Base-by-base conservation (phyloP, 2,888 invertebrate genomes). In the Baronia brevicornis region DNA sequence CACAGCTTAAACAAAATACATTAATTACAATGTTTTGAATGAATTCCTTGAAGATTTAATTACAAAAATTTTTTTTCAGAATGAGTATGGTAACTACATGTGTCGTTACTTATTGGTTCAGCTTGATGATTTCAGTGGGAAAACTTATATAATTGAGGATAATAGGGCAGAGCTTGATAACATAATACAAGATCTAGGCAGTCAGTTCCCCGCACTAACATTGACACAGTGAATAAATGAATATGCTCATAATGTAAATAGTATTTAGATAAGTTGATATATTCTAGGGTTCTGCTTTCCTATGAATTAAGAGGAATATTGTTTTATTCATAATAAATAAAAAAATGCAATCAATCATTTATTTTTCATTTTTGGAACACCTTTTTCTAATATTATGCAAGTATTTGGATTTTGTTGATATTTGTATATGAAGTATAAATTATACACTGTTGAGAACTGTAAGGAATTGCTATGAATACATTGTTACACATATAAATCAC, bases 61-160 rank as follows among this genome's bases (percentile, higher is more conserved):
- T n/a, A n/a, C n/a, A n/a, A n/a, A n/a, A n/a, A n/a, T n/a, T 28
- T 44, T 48, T 39, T 58, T 89, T 82, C 77, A 96, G 95, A 89
- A 91, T 75, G 86, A 90, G 18, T 84, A 86, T 51, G 92, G 93
- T 0, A 87, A 91, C 41, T 94, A 90, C 58, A 88, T 91, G 46
- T 96, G 94, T 63, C 87, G 93, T 43, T 96, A 95, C 62, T 66
- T 97, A 30, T 88, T 94, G 56, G 92, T 95, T 2, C 91, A 95
- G 69, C 74, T 95, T 15, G 92, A 96, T 60, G 91, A 93, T 58
- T 90, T 90, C 60, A 88, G 91, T 6, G 86, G 88, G 19, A 89
- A 89, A 47, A 90, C 91, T 4, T 92, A 96, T 32, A 87, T 93
- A 20, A 71, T 94, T 44, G 93, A 94, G 78, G 93, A 94, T 56